phyloP scores from a whole-genome alignment of 2,113 vertebrate species.

The Manacus vitellinus region DNA sequence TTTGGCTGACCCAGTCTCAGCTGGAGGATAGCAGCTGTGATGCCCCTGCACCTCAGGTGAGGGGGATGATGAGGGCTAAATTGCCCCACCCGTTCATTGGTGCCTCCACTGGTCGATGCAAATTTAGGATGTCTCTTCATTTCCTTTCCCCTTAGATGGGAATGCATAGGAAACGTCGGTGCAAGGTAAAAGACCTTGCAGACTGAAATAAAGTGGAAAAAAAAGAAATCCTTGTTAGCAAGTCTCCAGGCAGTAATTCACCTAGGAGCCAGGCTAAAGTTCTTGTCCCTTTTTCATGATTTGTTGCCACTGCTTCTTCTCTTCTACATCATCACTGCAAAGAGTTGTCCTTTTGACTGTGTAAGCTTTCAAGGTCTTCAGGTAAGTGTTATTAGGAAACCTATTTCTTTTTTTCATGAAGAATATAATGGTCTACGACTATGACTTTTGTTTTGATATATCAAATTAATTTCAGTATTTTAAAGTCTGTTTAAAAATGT shows the following conservation, averaged over 20 bases:
- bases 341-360: neutral
- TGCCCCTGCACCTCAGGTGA: neutral
- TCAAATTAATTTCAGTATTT: neutral
- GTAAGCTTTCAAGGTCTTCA: neutral
- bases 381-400: neutral
- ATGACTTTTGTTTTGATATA: neutral
- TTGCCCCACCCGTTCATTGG: neutral
- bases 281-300: neutral
- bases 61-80: neutral
- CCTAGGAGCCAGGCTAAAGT: neutral
- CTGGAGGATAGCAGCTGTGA: neutral
- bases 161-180: neutral
- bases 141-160: neutral
- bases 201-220: neutral
- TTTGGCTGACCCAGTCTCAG: neutral
- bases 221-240: neutral
- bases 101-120: neutral
- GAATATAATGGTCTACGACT: neutral
- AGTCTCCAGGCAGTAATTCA: neutral
- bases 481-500: neutral
- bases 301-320: neutral
- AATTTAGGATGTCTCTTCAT: neutral
- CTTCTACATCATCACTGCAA: neutral
- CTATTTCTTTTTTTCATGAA: rapidly evolving
- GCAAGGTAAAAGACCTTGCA: neutral